phyloP scores from a whole-genome alignment of 2,888 invertebrate genomes.

The Amphipoea oculea region DNA sequence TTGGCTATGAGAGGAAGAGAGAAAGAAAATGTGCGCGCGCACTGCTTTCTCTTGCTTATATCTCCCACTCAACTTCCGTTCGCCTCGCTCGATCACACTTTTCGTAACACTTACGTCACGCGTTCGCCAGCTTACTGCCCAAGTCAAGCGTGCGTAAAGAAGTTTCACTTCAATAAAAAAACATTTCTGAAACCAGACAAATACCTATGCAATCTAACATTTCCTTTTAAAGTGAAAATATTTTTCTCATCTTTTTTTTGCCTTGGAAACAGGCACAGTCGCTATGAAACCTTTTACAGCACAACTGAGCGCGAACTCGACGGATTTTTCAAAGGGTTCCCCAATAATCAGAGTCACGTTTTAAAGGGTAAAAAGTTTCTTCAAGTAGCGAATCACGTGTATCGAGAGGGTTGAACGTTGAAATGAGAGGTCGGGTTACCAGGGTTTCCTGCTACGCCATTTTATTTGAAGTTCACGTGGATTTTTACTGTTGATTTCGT shows the following conservation, averaged over 20 bases:
- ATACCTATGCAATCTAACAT: background rate
- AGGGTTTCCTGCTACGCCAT: background rate
- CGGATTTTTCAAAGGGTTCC: conserved; percentile 11
- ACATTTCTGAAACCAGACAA: conserved; percentile 8
- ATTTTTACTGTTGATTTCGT: background rate
- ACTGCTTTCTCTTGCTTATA: no score
- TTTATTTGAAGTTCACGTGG: conserved; percentile 38
- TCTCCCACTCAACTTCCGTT: no score
- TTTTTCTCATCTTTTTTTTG: background rate
- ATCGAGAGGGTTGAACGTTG: conserved; percentile 22
- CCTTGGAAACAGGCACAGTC: background rate
- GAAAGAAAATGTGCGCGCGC: no score
- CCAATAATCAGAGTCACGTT: conserved; percentile 46
- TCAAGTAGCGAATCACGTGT: conserved; percentile 47
- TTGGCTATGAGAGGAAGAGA: no score
- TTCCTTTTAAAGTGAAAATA: background rate
- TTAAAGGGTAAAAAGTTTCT: conserved; percentile 31
- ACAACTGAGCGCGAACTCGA: background rate
- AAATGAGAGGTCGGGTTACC: conserved; percentile 4
- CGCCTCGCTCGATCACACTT: no score
- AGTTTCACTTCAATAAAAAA: no score
- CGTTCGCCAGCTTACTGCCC: no score
- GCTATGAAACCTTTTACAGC: background rate
- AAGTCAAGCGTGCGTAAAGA: no score
- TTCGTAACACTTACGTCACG: no score